A percentile compares a stretch with the other conserved stretches of the same genome.
These are phyloP conservation scores for Monopis laevigella DNA, from an alignment of 2,888 invertebrate genomes.

Conservation along the genomic window DNA sequence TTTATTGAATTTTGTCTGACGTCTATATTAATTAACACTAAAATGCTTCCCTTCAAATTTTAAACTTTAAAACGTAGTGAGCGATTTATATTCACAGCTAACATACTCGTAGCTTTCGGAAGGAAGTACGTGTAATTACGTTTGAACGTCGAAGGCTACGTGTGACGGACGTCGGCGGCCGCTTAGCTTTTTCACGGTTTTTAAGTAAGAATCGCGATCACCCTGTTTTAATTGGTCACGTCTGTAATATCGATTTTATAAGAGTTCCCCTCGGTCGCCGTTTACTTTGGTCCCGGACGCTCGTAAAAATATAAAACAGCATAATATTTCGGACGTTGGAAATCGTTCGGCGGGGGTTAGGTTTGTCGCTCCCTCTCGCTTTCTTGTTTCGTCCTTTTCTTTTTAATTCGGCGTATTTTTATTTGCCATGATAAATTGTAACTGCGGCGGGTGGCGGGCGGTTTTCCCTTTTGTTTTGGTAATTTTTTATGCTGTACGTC, in stretches of 20 bases:
- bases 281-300: slow-evolving; percentile 26
- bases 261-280: slow-evolving; percentile 29
- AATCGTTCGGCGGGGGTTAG: slow-evolving; percentile 28
- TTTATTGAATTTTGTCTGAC: no score
- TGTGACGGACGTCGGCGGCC: no score
- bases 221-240: slow-evolving; percentile 30
- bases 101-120: no score
- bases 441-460: slow-evolving; percentile 35
- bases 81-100: no score
- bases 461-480: slow-evolving; percentile 57
- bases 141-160: no score
- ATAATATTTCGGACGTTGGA: slow-evolving; percentile 42
- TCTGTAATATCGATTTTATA: slow-evolving; percentile 34
- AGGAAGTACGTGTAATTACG: no score
- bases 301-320: slow-evolving; percentile 39
- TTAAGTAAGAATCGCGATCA: slow-evolving; percentile 2
- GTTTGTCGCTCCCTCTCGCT: slow-evolving; percentile 46
- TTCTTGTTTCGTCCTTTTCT: slow-evolving; percentile 58
- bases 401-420: slow-evolving; percentile 65
- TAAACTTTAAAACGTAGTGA: no score
- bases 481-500: slow-evolving; percentile 54
- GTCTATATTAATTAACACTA: no score
- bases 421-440: slow-evolving; percentile 67
- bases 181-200: no score
- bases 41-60: no score